Base-by-base conservation (phyloP, 2,888 invertebrate species). In the Cheilosia grossa region DNA sequence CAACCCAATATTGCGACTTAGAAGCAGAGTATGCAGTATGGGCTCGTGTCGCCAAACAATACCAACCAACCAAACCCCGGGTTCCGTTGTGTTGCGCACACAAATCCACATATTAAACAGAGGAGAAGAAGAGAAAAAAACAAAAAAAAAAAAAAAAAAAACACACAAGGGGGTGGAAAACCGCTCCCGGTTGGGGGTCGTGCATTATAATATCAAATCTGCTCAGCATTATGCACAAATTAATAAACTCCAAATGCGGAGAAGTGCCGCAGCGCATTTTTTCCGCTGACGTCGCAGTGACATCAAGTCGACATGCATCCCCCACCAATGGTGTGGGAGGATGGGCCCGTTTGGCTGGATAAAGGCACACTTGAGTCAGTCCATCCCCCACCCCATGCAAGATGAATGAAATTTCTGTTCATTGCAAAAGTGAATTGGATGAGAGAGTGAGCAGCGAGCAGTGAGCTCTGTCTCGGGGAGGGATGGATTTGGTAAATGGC, bases 161-260 rank as follows among this genome's bases (percentile, higher is more conserved):
- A 64, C 42, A 3, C 4, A 13, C 13, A 30, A 56, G 10, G 13
- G 24, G 37, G 44, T 5, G 51, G 56, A 69, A 56, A 56, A 51
- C 59, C 70, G 21, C 15, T 27, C 79, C 37, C 40, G 53, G 56
- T 44, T 53, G 75, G 85, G 81, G 75, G 75, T 81, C 85, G 73
- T 87, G 80, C 87, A 86, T 87, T 87, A 82, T 86, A 80, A 85
- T 82, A 86, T 87, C 87, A 87, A 87, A 87, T 87, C 86, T 87
- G 86, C 81, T 83, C 87, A 78, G 77, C 86, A 87, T 87, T 87
- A 87, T 87, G 87, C 87, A 87, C 87, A 88, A 88, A 88, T 88
- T 88, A 88, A 88, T 88, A 88, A 88, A 88, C 87, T 87, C 87
- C 73, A 78, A 81, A 86, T 82, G 81, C 86, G 78, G 69, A 82